phyloP scores from a whole-genome alignment of 2,888 invertebrate species.

The Odontocerum albicorne region DNA sequence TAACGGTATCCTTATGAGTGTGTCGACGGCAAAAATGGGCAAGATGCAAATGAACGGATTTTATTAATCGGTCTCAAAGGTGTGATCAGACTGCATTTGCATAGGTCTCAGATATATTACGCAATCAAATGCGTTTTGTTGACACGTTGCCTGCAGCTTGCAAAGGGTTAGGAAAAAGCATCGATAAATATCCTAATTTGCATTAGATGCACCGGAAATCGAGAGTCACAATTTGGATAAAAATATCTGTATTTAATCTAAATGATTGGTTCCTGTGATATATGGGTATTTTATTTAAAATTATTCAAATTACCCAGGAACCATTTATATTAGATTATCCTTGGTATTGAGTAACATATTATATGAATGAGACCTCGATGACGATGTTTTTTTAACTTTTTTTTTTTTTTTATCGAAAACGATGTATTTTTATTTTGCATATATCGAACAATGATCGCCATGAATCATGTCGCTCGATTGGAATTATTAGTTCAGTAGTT shows the following conservation, averaged over 20 bases:
- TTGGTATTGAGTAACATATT: constrained; percentile 6
- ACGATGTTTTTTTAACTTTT: constrained; percentile 21
- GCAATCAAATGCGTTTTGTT: constrained; percentile 20
- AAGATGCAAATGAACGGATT: constrained; percentile 21
- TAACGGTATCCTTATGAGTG: no score
- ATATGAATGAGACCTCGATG: constrained; percentile 22
- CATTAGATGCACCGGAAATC: constrained; percentile 22
- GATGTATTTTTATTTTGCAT: constrained; percentile 23
- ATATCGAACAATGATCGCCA: constrained; percentile 10
- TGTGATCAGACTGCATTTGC: constrained; percentile 31
- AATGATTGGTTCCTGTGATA: constrained; percentile 29
- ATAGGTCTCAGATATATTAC: constrained; percentile 30
- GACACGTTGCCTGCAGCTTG: constrained; percentile 27
- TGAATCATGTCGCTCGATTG: constrained; percentile 19
- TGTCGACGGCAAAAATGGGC: constrained; percentile 15
- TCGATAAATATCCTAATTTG: neutral
- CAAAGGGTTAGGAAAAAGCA: constrained; percentile 6
- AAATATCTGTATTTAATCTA: constrained; percentile 22
- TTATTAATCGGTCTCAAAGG: constrained; percentile 31
- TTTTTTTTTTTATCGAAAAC: constrained; percentile 4
- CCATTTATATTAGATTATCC: constrained; percentile 15
- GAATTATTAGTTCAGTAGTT: constrained; percentile 6
- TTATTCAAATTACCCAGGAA: constrained; percentile 25
- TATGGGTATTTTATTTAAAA: constrained; percentile 34
- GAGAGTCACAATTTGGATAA: constrained; percentile 11